These are phyloP conservation scores for Brachionus paranguensis DNA, from an alignment of 1,140 invertebrate species.

Conservation along the genomic window DNA sequence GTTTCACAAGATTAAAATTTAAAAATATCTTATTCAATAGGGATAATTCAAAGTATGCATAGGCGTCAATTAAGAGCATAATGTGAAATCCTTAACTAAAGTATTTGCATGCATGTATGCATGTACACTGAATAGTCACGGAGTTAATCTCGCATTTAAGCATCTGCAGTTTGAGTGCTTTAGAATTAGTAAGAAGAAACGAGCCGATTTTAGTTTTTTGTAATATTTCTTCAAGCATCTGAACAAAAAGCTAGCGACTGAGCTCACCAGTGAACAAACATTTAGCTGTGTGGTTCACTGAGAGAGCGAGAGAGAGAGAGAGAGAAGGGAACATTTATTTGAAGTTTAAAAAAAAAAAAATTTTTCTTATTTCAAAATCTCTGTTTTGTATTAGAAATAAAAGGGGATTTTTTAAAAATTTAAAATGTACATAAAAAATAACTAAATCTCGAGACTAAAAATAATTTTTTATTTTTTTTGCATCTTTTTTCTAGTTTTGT, in stretches of 20 bases:
- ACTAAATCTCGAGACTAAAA: constrained; percentile 11
- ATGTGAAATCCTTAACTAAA: neutral
- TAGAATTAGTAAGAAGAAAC: neutral
- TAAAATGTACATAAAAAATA: constrained; percentile 14
- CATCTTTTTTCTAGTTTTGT: constrained; percentile 1
- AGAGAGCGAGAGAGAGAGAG: neutral
- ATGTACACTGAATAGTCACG: neutral
- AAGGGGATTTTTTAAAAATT: neutral
- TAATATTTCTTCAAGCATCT: neutral
- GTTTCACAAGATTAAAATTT: neutral
- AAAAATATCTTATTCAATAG: neutral
- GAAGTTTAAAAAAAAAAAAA: neutral
- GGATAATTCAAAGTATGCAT: neutral
- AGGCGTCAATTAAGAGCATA: neutral
- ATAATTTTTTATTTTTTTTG: neutral
- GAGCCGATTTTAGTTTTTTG: neutral
- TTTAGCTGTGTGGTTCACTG: neutral
- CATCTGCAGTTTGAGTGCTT: neutral
- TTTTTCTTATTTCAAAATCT: neutral
- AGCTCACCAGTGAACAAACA: neutral
- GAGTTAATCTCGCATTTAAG: neutral
- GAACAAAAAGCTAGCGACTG: neutral
- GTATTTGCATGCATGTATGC: neutral
- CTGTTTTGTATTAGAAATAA: neutral
- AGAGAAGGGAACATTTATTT: neutral